These are phyloP conservation scores for Homarus americanus DNA, from an alignment of 1,140 invertebrate genomes.

Conservation along the genomic window DNA sequence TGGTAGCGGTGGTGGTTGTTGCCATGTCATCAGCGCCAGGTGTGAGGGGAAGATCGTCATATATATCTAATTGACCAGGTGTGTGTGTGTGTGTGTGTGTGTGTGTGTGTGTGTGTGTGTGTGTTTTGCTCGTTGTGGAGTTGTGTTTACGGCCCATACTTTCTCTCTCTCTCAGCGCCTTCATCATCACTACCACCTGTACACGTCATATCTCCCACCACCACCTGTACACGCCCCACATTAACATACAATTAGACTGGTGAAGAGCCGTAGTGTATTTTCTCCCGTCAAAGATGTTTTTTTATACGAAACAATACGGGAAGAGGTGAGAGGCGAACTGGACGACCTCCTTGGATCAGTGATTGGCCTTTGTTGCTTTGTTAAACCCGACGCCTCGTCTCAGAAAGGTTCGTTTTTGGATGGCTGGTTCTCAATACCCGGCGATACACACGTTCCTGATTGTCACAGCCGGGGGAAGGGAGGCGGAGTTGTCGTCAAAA, in stretches of 20 bases:
- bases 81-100: slow-evolving; percentile 17
- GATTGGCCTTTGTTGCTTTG: slow-evolving; percentile 12
- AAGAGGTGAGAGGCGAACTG: not conserved
- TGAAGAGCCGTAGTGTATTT: not conserved
- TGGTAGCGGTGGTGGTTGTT: too few species aligned
- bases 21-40: too few species aligned
- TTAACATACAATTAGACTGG: not conserved
- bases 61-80: too few species aligned
- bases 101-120: not conserved
- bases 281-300: too few species aligned
- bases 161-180: too few species aligned
- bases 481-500: too few species aligned
- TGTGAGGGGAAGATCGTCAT: too few species aligned
- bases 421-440: slow-evolving; percentile 1
- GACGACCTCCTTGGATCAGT: not conserved
- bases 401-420: slow-evolving; percentile 1
- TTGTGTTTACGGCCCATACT: too few species aligned
- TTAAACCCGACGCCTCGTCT: not conserved
- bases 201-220: too few species aligned
- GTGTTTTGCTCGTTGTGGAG: too few species aligned
- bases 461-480: not conserved
- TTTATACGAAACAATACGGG: not conserved
- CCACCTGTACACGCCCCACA: too few species aligned
- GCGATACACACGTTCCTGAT: not conserved
- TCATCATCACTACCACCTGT: too few species aligned